Conservation (phyloP, 1,140 invertebrate genomes). For the Scylla paramamosain region DNA sequence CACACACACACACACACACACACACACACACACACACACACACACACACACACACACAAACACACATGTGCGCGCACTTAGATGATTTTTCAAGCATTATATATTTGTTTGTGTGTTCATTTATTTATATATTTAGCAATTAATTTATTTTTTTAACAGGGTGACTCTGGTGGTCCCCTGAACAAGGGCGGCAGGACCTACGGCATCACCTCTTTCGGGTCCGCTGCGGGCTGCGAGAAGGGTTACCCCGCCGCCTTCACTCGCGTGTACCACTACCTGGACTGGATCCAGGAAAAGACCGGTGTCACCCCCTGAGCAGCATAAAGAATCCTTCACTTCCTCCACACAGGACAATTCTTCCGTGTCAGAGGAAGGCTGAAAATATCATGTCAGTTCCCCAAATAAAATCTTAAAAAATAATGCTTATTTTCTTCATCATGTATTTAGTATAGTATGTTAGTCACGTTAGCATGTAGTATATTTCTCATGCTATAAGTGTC, state of each 20-base stretch:
- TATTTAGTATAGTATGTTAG: too few species aligned
- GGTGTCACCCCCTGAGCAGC: constrained; percentile 40
- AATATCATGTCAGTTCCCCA: too few species aligned
- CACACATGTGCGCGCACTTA: too few species aligned
- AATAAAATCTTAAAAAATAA: too few species aligned
- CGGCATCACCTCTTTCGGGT: constrained; percentile 57
- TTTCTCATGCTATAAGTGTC: too few species aligned
- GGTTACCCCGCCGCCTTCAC: constrained; percentile 41
- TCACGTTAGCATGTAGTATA: too few species aligned
- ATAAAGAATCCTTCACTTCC: neutral
- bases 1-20: neutral
- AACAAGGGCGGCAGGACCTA: constrained; percentile 11
- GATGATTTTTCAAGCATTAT: too few species aligned
- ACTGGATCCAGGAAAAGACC: constrained; percentile 67
- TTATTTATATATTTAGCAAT: neutral
- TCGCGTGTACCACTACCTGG: constrained; percentile 53
- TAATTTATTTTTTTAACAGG: neutral
- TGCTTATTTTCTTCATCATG: too few species aligned
- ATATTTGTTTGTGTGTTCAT: neutral
- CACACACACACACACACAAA: neutral
- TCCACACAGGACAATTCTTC: too few species aligned
- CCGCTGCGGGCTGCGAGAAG: constrained; percentile 33
- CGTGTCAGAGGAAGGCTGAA: too few species aligned
- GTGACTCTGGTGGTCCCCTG: constrained; percentile 59
- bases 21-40: neutral